Conservation (phyloP, 2,888 invertebrate species). For the Noctua janthina region DNA sequence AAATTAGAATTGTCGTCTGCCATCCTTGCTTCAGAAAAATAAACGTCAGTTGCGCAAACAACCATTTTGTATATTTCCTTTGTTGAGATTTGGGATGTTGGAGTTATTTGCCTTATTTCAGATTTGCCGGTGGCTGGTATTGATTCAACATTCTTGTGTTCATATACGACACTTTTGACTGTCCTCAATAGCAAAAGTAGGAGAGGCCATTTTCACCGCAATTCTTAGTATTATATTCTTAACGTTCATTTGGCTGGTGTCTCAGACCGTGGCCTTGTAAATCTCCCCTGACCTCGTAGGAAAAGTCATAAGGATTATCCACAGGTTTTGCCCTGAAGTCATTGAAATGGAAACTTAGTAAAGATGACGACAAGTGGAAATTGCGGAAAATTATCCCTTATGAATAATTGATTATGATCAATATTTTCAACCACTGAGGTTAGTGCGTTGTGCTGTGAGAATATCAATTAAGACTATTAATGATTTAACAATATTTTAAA, state of each 20-base stretch:
- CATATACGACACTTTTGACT: neutral
- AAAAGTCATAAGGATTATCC: constrained; percentile 18
- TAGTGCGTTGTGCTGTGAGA: constrained; percentile 7
- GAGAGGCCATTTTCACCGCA: neutral
- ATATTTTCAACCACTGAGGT: constrained; percentile 49
- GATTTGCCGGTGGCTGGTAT: neutral
- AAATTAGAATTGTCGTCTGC: constrained; percentile 80
- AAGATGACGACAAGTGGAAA: constrained; percentile 23
- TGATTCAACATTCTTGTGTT: neutral
- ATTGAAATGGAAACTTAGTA: constrained; percentile 26
- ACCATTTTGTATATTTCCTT: constrained; percentile 35
- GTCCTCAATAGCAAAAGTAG: neutral
- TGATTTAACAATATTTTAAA: constrained; percentile 9
- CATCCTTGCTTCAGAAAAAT: constrained; percentile 64
- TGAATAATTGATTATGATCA: constrained; percentile 45
- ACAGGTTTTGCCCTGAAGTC: constrained; percentile 9
- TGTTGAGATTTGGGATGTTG: neutral
- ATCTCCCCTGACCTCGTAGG: neutral
- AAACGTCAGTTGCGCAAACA: constrained; percentile 44
- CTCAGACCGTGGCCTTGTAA: too few relatives aligned
- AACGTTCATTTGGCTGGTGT: neutral
- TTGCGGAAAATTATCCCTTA: constrained; percentile 33
- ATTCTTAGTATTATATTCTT: neutral
- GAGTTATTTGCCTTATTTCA: neutral
- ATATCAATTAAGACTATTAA: constrained; percentile 36